These are phyloP conservation scores for Anguilla japonica DNA, from an alignment of 2,113 vertebrate genomes.

Conservation along the genomic window DNA sequence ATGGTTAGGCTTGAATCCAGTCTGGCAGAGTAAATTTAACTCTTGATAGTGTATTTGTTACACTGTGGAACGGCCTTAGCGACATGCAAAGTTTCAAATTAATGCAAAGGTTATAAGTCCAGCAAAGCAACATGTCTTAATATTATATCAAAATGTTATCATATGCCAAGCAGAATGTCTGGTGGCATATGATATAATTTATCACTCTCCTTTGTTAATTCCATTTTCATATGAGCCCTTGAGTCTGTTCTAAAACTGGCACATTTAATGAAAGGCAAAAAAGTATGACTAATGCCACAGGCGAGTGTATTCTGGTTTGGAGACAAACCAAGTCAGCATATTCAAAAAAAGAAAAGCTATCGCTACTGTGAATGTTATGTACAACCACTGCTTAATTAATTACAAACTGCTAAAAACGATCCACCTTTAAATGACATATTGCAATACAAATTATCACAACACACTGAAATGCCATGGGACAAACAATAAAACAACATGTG, in stretches of 20 bases:
- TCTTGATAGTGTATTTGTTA: background rate
- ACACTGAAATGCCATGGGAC: background rate
- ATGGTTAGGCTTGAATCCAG: too few relatives aligned
- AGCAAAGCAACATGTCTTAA: constrained; percentile 14
- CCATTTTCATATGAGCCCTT: constrained; percentile 13
- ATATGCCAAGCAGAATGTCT: background rate
- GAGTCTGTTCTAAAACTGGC: constrained; percentile 27
- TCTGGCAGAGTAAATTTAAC: too few relatives aligned
- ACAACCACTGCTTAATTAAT: background rate
- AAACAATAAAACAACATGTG: background rate
- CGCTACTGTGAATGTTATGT: background rate
- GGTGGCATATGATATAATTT: constrained; percentile 16
- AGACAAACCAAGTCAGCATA: constrained; percentile 18
- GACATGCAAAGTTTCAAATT: background rate
- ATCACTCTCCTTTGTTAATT: constrained; percentile 31
- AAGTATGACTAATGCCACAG: constrained; percentile 24
- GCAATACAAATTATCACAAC: background rate
- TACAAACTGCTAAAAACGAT: background rate
- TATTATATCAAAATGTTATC: background rate
- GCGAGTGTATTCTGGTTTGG: constrained; percentile 20
- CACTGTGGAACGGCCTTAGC: background rate
- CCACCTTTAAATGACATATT: background rate
- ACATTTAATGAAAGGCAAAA: constrained; percentile 25
- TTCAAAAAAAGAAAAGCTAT: background rate
- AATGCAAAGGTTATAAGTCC: background rate